A percentile compares a stretch with the other conserved stretches of the same genome.
Evolutionary conservation across 2,797 vertebrate genomes (phyloP).

Genomic region (Numenius phaeopus): DNA sequence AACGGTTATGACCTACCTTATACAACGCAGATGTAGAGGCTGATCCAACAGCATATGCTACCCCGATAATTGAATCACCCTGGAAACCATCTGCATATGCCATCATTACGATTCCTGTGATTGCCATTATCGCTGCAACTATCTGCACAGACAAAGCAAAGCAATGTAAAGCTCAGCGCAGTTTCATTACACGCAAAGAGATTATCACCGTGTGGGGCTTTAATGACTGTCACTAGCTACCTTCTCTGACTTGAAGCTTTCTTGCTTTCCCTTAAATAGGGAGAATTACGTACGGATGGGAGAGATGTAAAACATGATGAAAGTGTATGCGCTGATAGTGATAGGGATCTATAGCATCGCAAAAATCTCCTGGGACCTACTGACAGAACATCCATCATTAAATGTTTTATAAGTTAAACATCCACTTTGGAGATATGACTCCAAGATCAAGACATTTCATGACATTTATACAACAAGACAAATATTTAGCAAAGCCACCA

Average conservation of each 20-base stretch:
- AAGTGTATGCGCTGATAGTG: not conserved
- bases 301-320: not conserved
- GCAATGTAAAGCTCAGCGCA: not conserved
- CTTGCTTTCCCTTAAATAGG: not conserved
- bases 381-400: not conserved
- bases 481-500: not conserved
- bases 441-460: not conserved
- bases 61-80: constrained; percentile 95
- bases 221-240: not conserved
- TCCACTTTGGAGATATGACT: not conserved
- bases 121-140: constrained; percentile 99
- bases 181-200: not conserved
- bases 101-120: constrained; percentile 99
- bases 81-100: constrained; percentile 98
- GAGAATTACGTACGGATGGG: not conserved
- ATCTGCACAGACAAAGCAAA: constrained; percentile 85
- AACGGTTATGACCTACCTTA: constrained; percentile 83
- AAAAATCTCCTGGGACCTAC: not conserved
- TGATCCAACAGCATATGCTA: constrained; percentile 96
- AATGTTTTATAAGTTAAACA: not conserved
- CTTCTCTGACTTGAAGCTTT: not conserved
- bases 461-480: not conserved
- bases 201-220: not conserved
- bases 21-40: constrained; percentile 97
- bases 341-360: not conserved